Evolutionary conservation across 2,113 vertebrate species (phyloP), one percentile per base, ranked within the genome.

Genomic region (Ailuropoda melanoleuca): DNA sequence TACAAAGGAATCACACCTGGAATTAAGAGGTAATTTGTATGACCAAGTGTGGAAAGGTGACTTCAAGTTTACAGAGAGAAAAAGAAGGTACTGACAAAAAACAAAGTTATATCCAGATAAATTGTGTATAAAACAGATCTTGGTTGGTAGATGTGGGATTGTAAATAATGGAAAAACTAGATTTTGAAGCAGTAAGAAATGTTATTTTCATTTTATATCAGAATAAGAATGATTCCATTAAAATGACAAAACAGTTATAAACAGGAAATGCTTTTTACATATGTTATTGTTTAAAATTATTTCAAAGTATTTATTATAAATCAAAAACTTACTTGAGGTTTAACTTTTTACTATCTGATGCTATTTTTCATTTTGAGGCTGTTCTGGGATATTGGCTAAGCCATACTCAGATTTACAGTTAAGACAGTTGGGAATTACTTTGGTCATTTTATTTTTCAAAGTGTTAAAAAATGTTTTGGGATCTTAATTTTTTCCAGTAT

Each of bases 371-470:
- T 89, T 93, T 82, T 55, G 90, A 58, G 4, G 95, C 9, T 93
- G 56, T 39, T 93, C 34, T 77, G 89, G 55, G 19, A 37, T 34
- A 81, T 3, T 46, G 8, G 39, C 75, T 50, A 90, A 88, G 11
- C 19, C 23, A 86, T 26, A 39, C 23, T 62, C 62, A 83, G 62
- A 60, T 48, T 94, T 95, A 88, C 53, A 86, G 64, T 95, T 74
- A 92, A n/a, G 37, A 92, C 8, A 60, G 11, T 17, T 88, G 60
- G 31, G 19, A 74, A 68, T 94, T 55, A 68, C 29, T 77, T 89
- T 64, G 74, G 88, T 90, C 84, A 85, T 83, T 95, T 92, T 91
- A 66, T 77, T 90, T 46, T 87, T 90, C 11, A 84, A 92, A 85
- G 12, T 93, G 8, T 55, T 92, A 84, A 90, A 90, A 81, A 62